phyloP scores from a whole-genome alignment of 1,140 invertebrate genomes.

The Helicoverpa zea region DNA sequence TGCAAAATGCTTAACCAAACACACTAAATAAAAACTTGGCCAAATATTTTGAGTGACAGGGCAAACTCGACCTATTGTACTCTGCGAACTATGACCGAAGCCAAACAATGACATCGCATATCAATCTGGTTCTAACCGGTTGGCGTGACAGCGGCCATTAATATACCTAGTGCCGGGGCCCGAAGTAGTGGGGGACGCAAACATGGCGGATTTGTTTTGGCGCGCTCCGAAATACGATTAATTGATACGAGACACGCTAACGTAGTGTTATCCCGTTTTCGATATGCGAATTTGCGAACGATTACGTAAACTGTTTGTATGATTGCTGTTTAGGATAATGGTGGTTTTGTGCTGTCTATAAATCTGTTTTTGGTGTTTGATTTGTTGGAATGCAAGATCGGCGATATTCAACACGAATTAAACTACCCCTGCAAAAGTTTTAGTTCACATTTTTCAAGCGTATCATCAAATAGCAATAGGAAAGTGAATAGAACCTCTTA shows the following conservation, averaged over 20 bases:
- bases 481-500: neutral
- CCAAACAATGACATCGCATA: slow-evolving; percentile 63
- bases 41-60: slow-evolving; percentile 45
- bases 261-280: slow-evolving; percentile 64
- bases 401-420: too few relatives aligned
- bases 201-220: slow-evolving; percentile 77
- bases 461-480: too few relatives aligned
- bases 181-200: slow-evolving; percentile 47
- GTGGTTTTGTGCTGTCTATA: neutral
- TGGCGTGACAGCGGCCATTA: slow-evolving; percentile 75
- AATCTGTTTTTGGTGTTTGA: slow-evolving; percentile 10
- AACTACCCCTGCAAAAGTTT: too few relatives aligned
- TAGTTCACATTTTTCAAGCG: neutral
- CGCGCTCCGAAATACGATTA: slow-evolving; percentile 76
- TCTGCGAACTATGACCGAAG: slow-evolving; percentile 44
- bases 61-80: slow-evolving; percentile 40
- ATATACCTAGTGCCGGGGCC: slow-evolving; percentile 51
- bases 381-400: too few relatives aligned
- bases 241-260: slow-evolving; percentile 74
- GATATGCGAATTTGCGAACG: slow-evolving; percentile 34
- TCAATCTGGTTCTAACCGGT: slow-evolving; percentile 68
- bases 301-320: slow-evolving; percentile 30
- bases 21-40: slow-evolving; percentile 11
- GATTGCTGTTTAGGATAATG: slow-evolving; percentile 19
- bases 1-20: neutral